Percentiles rank a stretch among this genome's conserved stretches.
phyloP scores from a whole-genome alignment of 1,140 invertebrate species.

The Zaprionus nigranus region DNA sequence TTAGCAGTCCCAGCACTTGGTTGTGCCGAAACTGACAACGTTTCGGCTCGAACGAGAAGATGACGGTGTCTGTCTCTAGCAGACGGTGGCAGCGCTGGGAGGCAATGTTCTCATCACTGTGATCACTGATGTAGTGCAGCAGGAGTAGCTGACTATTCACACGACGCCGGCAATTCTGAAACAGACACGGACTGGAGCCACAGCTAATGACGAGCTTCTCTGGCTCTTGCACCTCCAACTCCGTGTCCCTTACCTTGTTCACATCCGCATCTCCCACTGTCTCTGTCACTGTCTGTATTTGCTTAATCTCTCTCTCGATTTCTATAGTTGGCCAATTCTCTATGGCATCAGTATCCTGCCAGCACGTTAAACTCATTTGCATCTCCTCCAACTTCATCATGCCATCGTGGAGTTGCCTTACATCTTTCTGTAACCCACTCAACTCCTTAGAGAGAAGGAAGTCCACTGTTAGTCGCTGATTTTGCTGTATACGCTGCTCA shows the following conservation, averaged over 20 bases:
- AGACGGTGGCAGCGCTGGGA: slow-evolving; percentile 32
- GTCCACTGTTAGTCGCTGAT: neutral
- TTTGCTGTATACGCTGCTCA: neutral
- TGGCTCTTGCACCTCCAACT: neutral
- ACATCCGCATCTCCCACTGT: no score
- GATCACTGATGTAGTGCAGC: slow-evolving; percentile 67
- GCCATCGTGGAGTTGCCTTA: slow-evolving; percentile 16
- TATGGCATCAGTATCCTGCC: slow-evolving; percentile 36
- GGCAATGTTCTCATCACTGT: slow-evolving; percentile 14
- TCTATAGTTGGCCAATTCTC: slow-evolving; percentile 16
- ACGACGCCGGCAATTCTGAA: slow-evolving; percentile 36
- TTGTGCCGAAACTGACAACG: slow-evolving; percentile 32
- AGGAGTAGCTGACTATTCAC: slow-evolving; percentile 63
- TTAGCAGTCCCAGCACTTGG: slow-evolving; percentile 53
- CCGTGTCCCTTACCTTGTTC: neutral
- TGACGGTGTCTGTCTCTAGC: slow-evolving; percentile 23
- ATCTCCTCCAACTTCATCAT: slow-evolving; percentile 19
- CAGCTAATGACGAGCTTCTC: slow-evolving; percentile 29
- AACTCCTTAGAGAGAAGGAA: slow-evolving; percentile 20
- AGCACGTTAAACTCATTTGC: neutral
- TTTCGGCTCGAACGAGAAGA: slow-evolving; percentile 45
- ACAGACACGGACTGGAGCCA: slow-evolving; percentile 46
- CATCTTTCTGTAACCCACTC: neutral
- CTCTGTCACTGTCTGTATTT: neutral
- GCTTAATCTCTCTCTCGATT: neutral